Evolutionary conservation across 2,113 vertebrate species (phyloP).

Genomic region (Pygoscelis antarcticus): DNA sequence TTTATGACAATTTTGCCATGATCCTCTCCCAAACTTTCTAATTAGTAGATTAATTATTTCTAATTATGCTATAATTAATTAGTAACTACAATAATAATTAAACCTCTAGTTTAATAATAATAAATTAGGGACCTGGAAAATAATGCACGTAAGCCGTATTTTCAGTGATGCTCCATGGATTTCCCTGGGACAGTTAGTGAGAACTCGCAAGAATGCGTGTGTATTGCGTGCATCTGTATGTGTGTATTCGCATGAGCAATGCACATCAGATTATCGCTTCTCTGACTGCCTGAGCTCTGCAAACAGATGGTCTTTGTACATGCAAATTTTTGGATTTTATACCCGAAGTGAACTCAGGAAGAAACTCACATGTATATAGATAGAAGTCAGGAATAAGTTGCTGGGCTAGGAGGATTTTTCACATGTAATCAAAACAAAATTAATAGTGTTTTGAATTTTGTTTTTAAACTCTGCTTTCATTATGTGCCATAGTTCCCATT

Average conservation of each 20-base stretch:
- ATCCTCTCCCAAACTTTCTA: neutral
- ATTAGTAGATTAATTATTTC: neutral
- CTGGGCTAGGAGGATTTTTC: neutral
- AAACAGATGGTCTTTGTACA: neutral
- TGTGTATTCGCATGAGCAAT: neutral
- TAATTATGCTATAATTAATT: constrained; percentile 13
- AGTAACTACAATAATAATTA: neutral
- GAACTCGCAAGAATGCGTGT: neutral
- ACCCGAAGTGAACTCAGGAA: neutral
- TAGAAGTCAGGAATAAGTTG: neutral
- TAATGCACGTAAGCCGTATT: neutral
- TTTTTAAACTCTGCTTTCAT: neutral
- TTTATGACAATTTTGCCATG: neutral
- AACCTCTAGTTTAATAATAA: neutral
- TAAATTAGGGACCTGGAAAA: neutral
- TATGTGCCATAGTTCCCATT: neutral
- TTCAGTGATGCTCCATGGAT: neutral
- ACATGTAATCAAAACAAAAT: neutral
- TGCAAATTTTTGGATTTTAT: neutral
- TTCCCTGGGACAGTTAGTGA: neutral
- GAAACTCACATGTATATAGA: neutral
- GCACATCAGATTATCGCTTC: neutral
- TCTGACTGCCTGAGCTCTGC: neutral
- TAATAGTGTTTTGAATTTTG: neutral
- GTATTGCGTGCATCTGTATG: neutral